Evolutionary conservation across 1,140 invertebrate species (phyloP).

Genomic region (Uloborus diversus): DNA sequence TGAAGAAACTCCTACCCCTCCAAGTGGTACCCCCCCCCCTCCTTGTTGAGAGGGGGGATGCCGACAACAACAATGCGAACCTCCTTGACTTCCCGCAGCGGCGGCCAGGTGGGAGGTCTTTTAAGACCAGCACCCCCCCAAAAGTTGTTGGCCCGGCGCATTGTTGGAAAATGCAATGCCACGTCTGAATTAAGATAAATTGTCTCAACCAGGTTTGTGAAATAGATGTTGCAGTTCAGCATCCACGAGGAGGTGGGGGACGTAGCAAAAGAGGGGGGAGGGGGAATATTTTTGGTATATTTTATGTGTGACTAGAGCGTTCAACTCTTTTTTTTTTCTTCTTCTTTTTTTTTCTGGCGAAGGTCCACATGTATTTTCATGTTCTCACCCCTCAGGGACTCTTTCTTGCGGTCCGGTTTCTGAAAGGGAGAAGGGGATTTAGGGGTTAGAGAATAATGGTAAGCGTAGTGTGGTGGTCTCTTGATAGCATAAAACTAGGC

Average conservation of each 20-base stretch:
- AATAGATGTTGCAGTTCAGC: conserved; percentile 14
- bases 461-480: neutral
- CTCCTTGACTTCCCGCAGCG: neutral
- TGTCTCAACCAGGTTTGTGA: conserved; percentile 8
- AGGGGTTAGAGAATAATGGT: neutral
- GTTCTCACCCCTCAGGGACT: conserved; percentile 31
- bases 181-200: conserved; percentile 42
- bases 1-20: neutral
- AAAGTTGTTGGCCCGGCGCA: neutral
- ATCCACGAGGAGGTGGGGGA: neutral
- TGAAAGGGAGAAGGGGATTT: neutral
- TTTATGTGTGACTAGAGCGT: neutral
- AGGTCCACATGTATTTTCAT: too few species aligned
- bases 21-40: neutral
- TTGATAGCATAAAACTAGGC: neutral
- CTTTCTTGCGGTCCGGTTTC: neutral
- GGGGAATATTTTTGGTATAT: neutral
- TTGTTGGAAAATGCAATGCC: neutral
- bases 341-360: neutral
- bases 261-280: conserved; percentile 22
- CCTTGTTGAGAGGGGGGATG: neutral
- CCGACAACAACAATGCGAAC: neutral
- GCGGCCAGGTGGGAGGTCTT: conserved; percentile 22
- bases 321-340: neutral
- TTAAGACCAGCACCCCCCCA: neutral